These are phyloP conservation scores for Sisyra nigra DNA, from an alignment of 2,888 invertebrate genomes.

Conservation along the genomic window DNA sequence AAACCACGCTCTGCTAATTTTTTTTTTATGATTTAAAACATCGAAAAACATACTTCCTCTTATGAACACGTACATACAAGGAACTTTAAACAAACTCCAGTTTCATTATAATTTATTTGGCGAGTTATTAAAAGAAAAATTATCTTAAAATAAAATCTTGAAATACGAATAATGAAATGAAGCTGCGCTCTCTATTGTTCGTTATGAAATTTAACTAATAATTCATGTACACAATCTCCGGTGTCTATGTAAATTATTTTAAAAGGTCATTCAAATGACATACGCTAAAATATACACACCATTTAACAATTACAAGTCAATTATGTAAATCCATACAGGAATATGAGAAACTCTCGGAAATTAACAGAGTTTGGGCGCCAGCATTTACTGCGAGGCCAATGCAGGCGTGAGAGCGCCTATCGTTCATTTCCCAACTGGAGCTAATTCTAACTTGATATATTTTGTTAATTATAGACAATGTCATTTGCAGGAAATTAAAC, in stretches of 20 bases:
- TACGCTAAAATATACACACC: conserved; percentile 2
- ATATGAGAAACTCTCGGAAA: conserved; percentile 23
- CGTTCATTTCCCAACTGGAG: neutral
- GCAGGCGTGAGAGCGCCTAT: conserved; percentile 1
- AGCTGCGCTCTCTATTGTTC: no score
- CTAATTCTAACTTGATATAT: conserved; percentile 7
- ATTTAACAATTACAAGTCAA: conserved; percentile 20
- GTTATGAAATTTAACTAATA: no score
- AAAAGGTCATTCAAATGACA: neutral
- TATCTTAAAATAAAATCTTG: no score
- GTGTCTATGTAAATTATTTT: conserved; percentile 7
- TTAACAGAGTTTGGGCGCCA: conserved; percentile 23
- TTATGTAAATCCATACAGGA: conserved; percentile 27
- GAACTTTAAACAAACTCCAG: no score
- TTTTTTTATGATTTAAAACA: neutral
- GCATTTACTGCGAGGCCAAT: neutral
- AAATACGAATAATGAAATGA: no score
- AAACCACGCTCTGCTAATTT: conserved; percentile 68
- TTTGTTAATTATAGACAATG: conserved; percentile 9
- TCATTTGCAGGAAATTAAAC: conserved; percentile 9
- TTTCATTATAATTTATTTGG: no score
- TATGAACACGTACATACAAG: no score
- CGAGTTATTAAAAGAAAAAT: no score
- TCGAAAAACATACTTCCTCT: no score
- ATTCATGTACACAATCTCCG: conserved; percentile 4